phyloP scores from a whole-genome alignment of 2,113 vertebrate species.

The Oophaga pumilio region DNA sequence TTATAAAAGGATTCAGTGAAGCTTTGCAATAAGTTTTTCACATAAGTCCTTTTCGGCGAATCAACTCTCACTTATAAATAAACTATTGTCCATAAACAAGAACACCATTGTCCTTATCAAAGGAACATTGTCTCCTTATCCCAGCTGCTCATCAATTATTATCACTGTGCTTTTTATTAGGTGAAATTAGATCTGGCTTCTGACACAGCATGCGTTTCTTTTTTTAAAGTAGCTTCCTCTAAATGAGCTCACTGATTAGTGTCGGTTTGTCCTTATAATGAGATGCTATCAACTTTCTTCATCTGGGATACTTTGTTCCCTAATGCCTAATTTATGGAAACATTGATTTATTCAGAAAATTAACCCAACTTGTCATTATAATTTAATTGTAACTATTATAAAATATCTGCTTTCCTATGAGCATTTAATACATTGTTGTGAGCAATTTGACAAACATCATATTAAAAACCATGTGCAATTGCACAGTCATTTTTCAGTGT shows the following conservation, averaged over 20 bases:
- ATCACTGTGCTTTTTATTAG: conserved; percentile 30
- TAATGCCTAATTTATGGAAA: no score
- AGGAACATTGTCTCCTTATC: conserved; percentile 36
- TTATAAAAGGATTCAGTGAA: conserved; percentile 7
- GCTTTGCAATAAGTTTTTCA: conserved; percentile 1
- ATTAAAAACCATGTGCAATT: no score
- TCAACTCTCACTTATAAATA: conserved; percentile 17
- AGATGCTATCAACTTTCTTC: no score
- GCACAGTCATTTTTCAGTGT: neutral
- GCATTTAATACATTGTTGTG: neutral
- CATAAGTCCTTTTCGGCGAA: neutral
- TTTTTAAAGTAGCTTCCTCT: neutral
- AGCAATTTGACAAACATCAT: neutral
- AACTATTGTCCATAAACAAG: conserved; percentile 27
- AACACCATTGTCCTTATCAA: conserved; percentile 14
- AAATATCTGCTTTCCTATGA: no score
- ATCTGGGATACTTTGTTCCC: no score
- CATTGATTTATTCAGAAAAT: no score
- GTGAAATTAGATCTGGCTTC: conserved; percentile 28
- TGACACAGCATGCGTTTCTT: neutral
- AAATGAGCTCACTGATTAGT: neutral
- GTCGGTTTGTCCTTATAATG: no score
- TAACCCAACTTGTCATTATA: no score
- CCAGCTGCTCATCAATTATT: conserved; percentile 45
- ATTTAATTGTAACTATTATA: neutral